Evolutionary conservation across 1,140 invertebrate genomes (phyloP), one percentile per base, ranked within the genome.

Genomic region (Berghia stephanieae): DNA sequence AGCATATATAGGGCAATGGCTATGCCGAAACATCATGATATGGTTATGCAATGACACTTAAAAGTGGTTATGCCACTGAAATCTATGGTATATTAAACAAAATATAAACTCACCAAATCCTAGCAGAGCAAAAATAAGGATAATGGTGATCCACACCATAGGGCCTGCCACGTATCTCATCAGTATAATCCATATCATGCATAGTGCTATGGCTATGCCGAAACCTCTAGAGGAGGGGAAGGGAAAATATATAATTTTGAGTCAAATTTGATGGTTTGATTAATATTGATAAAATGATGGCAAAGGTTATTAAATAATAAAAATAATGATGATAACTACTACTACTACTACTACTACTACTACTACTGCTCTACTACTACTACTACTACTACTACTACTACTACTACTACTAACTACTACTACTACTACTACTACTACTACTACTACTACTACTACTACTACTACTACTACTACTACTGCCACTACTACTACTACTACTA

Each of bases 141-240:
- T 82, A 44, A 98, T 93, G 10, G 95, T 95, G 10, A 94, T 80
- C 95, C 96, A 98, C 0, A 98, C 93, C 85, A 98, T 93, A 0
- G 95, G 90, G 3, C 93, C 93, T 10, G 96, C 95, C 5, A 98
- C 90, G 92, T 94, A 97, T 81, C 96, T 91, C 90, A 99, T 92
- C 18, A 98, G 86, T 1, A 96, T 86, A 75, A 98, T 98, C 91
- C 96, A 98, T 18, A 97, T 83, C 36, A 98, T 92, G 72, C 94
- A 94, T 13, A 95, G 86, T 0, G 96, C 69, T 82, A 94, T 92
- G 5, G 94, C 92, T 3, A 92, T 87, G 0, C 90, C 86, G 36
- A 96, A 83, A 13, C 93, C 92, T 24, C 90, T 91, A 80, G 52
- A 84, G 85, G 66, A 73, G 66, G 76, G 73, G 44, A 57, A 6